These are phyloP conservation scores for Apistogramma diplotaenia DNA, from an alignment of 2,113 vertebrate species.

Conservation along the genomic window DNA sequence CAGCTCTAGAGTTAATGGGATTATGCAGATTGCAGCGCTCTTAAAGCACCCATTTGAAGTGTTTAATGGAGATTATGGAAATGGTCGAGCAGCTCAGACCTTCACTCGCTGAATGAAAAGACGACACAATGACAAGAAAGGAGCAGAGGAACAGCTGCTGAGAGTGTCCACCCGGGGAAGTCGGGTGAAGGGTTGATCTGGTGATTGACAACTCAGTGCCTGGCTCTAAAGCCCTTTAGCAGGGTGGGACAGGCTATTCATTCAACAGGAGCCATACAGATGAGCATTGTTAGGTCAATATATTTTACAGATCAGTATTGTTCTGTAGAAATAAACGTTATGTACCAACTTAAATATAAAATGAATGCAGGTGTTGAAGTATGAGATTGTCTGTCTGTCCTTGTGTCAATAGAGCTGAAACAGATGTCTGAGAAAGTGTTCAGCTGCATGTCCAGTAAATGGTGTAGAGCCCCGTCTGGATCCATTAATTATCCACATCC, in stretches of 20 bases:
- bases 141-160: conserved; percentile 54
- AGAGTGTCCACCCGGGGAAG: conserved; percentile 18
- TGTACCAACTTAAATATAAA: too few relatives aligned
- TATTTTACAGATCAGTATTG: too few relatives aligned
- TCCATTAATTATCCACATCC: too few relatives aligned
- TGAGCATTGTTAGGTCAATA: too few relatives aligned
- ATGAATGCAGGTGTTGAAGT: too few relatives aligned
- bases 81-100: conserved; percentile 66
- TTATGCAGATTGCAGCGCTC: conserved; percentile 78
- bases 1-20: conserved; percentile 76
- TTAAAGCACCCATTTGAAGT: conserved; percentile 77
- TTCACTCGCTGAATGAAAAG: conserved; percentile 67
- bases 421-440: too few relatives aligned
- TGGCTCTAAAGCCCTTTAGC: background rate
- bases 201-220: conserved; percentile 30
- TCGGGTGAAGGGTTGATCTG: conserved; percentile 34
- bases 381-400: too few relatives aligned
- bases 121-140: conserved; percentile 61
- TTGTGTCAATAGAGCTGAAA: too few relatives aligned
- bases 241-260: background rate
- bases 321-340: too few relatives aligned
- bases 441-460: too few relatives aligned
- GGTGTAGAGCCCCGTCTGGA: too few relatives aligned
- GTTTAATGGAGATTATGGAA: conserved; percentile 83
- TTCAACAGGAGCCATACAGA: too few relatives aligned